Evolutionary conservation across 2,888 invertebrate species (phyloP).

Genomic region (Brachypterus glaber): DNA sequence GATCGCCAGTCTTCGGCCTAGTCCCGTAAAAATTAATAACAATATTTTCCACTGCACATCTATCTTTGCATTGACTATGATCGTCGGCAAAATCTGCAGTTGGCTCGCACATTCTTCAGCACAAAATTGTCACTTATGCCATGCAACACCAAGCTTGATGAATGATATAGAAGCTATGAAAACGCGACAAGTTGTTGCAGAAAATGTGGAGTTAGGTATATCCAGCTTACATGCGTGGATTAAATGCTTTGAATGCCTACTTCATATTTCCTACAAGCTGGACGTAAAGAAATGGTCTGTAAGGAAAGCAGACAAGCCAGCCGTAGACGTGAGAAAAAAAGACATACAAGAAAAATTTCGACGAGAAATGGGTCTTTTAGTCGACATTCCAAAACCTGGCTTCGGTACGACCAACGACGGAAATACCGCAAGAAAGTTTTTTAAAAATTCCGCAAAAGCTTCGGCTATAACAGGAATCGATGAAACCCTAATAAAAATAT

Average conservation of each 20-base stretch:
- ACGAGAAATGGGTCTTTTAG: conserved; percentile 17
- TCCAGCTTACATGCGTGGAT: conserved; percentile 13
- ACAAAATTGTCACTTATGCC: conserved; percentile 11
- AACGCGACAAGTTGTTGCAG: not conserved
- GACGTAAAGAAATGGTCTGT: conserved; percentile 11
- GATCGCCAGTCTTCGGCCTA: conserved; percentile 3
- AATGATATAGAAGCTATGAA: conserved; percentile 8
- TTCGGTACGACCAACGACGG: conserved; percentile 22
- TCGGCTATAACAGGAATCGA: conserved; percentile 12
- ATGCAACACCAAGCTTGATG: conserved; percentile 8
- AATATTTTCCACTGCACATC: not conserved
- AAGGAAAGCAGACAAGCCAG: conserved; percentile 9
- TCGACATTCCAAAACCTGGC: conserved; percentile 21
- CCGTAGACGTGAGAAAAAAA: conserved; percentile 4
- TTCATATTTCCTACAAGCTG: conserved; percentile 11
- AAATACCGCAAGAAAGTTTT: conserved; percentile 21
- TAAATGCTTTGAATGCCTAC: conserved; percentile 12
- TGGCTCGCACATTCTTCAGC: conserved; percentile 6
- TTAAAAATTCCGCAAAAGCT: conserved; percentile 13
- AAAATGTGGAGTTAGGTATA: conserved; percentile 9
- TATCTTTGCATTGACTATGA: conserved; percentile 8
- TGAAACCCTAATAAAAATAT: conserved; percentile 8
- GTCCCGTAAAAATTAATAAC: conserved; percentile 4
- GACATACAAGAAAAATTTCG: conserved; percentile 12
- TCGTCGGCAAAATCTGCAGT: conserved; percentile 12